Evolutionary conservation across 2,888 invertebrate genomes (phyloP).

Genomic region (Himalopsyche anomala): DNA sequence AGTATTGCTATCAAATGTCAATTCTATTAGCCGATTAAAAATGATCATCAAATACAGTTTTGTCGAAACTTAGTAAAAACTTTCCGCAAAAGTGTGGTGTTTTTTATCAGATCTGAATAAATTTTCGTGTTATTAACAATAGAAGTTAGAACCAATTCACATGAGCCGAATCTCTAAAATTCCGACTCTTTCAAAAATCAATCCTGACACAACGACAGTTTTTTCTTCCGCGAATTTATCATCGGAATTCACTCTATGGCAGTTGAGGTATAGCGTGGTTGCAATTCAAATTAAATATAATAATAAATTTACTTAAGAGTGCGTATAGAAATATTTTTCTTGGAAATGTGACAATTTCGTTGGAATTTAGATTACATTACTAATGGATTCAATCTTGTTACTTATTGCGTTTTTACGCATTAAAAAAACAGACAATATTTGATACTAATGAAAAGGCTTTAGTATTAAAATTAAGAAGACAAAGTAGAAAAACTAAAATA

Average conservation of each 20-base stretch:
- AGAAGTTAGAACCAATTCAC: conserved; percentile 36
- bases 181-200: conserved; percentile 58
- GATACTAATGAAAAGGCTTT: no score
- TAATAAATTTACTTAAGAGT: background rate
- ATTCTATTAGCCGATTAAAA: background rate
- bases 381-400: no score
- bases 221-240: conserved; percentile 61
- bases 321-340: no score
- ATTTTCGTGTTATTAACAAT: conserved; percentile 35
- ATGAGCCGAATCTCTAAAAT: conserved; percentile 38
- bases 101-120: conserved; percentile 19
- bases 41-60: background rate
- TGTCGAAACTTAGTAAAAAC: conserved; percentile 17
- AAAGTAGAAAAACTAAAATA: no score
- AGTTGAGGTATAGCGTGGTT: background rate
- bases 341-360: no score
- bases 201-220: conserved; percentile 58
- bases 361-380: no score
- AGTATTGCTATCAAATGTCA: no score
- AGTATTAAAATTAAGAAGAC: no score
- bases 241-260: conserved; percentile 58
- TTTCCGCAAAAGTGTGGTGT: conserved; percentile 24
- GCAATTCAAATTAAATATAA: background rate
- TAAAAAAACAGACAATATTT: no score
- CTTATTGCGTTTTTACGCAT: no score